A percentile compares a stretch with the other conserved stretches of the same genome.
These are phyloP conservation scores for Sceloporus tristichus DNA, from an alignment of 2,113 vertebrate genomes.

Conservation along the genomic window DNA sequence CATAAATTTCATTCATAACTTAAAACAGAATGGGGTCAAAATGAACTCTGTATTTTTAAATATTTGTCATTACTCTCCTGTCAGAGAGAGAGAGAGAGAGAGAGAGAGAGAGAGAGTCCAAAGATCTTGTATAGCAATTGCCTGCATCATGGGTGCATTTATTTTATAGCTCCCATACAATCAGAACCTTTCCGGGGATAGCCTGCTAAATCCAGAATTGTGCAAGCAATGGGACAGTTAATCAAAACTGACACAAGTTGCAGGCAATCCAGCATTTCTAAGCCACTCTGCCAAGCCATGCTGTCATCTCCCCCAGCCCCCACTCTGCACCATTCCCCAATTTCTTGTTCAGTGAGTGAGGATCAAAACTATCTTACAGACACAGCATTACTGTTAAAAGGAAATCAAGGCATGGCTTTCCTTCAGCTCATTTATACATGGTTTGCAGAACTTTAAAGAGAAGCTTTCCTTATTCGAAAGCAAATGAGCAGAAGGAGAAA, in stretches of 20 bases:
- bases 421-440: constrained; percentile 22
- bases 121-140: neutral
- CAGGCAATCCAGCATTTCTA: neutral
- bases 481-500: neutral
- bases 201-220: constrained; percentile 5
- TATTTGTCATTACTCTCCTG: constrained; percentile 47
- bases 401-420: neutral
- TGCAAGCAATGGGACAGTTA: neutral
- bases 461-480: constrained; percentile 1
- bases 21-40: constrained; percentile 58
- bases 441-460: neutral
- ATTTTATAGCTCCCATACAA: constrained; percentile 33
- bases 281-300: rapidly evolving
- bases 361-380: neutral
- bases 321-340: neutral
- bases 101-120: neutral
- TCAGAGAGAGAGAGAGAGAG: neutral
- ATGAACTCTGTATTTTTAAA: constrained; percentile 61
- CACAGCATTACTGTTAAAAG: neutral
- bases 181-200: neutral
- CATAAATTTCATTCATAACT: constrained; percentile 57
- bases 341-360: neutral
- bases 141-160: constrained; percentile 13
- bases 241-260: neutral
- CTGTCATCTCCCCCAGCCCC: neutral